Base-by-base conservation (phyloP, 2,888 invertebrate species). In the Brenthis daphne region DNA sequence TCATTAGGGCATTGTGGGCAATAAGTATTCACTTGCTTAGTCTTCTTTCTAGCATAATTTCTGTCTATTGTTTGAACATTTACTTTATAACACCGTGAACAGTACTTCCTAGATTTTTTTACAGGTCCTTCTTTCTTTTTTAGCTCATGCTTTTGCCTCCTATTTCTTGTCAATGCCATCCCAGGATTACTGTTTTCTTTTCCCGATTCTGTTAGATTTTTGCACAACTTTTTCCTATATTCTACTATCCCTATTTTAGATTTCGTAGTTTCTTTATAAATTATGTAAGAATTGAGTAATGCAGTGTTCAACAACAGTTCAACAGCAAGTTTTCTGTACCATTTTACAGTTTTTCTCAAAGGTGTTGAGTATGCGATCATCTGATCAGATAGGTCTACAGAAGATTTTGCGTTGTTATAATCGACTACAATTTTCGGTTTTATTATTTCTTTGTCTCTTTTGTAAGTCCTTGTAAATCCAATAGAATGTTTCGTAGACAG, bases 401-500 rank as follows among this genome's bases (percentile, higher is more conserved):
- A 56, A 14, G 57, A 51, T 69, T 65, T 73, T 16, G 64, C 65
- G 33, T 57, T 64, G 54, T 69, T 72, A 65, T 67, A 72, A 57
- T 69, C 72, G 20, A 64, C 57, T 37, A 70, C 66, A 68, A 68
- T 66, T 69, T 64, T 66, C 57, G 72, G 67, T 67, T 72, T 72
- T 33, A 54, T 73, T 73, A 70, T 70, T 69, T 67, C 58, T 69
- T 67, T 67, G 24, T 68, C 71, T 56, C 64, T 69, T 67, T 60
- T 65, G 60, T 54, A 68, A 57, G 67, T 72, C 67, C 64, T 74
- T 65, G 64, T 65, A 73, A 73, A 74, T 66, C 73, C 70, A 67
- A 71, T 65, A 64, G 72, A 73, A 58, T 75, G 73, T 70, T 74
- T 74, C 20, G 75, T 73, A 43, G 75, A 75, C 57, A 76, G 65